Evolutionary conservation across 2,113 vertebrate species (phyloP).

Genomic region (Ranitomeya imitator): DNA sequence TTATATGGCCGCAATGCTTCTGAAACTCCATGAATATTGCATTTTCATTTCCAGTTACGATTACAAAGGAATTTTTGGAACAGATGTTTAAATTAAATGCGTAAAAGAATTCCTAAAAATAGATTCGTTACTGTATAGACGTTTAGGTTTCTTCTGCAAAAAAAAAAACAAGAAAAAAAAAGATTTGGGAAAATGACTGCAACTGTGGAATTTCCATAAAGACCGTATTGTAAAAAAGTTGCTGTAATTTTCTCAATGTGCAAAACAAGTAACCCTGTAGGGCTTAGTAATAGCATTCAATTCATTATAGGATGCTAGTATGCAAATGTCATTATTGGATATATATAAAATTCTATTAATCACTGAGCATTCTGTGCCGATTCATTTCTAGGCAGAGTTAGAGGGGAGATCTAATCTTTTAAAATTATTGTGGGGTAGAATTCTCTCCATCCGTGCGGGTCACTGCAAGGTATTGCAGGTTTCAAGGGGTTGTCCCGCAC

Average conservation of each 20-base stretch:
- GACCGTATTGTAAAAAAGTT: not conserved
- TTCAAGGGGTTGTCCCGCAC: too few species aligned
- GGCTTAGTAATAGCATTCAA: not conserved
- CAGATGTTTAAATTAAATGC: conserved; percentile 10
- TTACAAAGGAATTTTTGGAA: not conserved
- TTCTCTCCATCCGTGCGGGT: too few species aligned
- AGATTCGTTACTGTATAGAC: not conserved
- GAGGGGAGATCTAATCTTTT: too few species aligned
- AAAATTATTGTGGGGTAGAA: too few species aligned
- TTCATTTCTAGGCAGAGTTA: too few species aligned
- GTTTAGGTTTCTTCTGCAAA: not conserved
- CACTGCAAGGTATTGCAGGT: too few species aligned
- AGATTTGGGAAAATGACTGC: not conserved
- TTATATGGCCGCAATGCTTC: conserved; percentile 14
- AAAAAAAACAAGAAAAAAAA: not conserved
- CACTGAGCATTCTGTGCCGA: too few species aligned
- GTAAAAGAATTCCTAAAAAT: not conserved
- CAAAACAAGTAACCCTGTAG: not conserved
- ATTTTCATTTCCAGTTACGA: conserved; percentile 15
- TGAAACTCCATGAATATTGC: not conserved
- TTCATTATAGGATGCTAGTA: not conserved
- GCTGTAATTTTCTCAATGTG: not conserved
- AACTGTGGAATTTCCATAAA: not conserved
- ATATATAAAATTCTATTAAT: too few species aligned
- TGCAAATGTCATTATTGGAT: too few species aligned